Conservation (phyloP, 1,140 invertebrate genomes). For the Meteorus sp. region DNA sequence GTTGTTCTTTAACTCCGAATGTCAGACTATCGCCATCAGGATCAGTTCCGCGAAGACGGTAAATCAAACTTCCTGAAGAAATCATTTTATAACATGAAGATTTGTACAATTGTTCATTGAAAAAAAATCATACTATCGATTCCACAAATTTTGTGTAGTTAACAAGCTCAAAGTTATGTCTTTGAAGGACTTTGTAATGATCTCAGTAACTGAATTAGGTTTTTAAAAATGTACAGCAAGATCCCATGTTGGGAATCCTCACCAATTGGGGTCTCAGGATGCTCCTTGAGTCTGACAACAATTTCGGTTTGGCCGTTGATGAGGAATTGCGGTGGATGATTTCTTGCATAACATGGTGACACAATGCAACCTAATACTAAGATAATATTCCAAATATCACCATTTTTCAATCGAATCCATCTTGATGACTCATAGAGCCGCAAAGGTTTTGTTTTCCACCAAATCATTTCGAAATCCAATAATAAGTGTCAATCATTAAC, state of each 20-base stretch:
- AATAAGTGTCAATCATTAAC: conserved; percentile 8
- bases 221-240: too few species aligned
- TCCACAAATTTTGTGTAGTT: too few species aligned
- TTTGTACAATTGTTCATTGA: too few species aligned
- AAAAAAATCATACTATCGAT: too few species aligned
- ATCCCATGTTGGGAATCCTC: conserved; percentile 55
- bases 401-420: conserved; percentile 22
- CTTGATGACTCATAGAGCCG: conserved; percentile 17
- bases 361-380: conserved; percentile 22
- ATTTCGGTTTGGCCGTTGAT: conserved; percentile 88
- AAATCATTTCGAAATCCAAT: conserved; percentile 12
- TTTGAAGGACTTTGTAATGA: too few species aligned
- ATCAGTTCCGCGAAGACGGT: conserved; percentile 78
- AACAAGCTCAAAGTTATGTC: too few species aligned
- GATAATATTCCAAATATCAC: conserved; percentile 8
- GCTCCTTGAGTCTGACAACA: conserved; percentile 84
- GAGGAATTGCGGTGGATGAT: conserved; percentile 80
- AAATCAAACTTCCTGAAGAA: conserved; percentile 78
- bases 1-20: conserved; percentile 80
- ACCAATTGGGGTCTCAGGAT: conserved; percentile 82
- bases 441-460: neutral
- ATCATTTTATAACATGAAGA: too few species aligned
- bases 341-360: conserved; percentile 51
- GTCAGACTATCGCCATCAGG: conserved; percentile 80
- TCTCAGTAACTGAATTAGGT: too few species aligned